Base-by-base conservation (phyloP, 2,888 invertebrate genomes). In the Noctua janthina region DNA sequence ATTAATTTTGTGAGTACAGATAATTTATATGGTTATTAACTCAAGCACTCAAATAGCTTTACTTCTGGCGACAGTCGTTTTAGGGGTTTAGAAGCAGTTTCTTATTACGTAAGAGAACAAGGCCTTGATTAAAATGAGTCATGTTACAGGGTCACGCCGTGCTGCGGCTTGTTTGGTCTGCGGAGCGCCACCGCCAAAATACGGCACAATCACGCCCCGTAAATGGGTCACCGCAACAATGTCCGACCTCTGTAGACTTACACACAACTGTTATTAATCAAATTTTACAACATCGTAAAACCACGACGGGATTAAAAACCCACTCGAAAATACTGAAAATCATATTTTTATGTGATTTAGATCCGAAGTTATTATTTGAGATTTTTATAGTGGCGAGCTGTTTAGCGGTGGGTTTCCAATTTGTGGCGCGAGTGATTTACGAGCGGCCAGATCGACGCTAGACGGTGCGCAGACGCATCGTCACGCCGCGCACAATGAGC, bases 291-390 rank as follows among this genome's bases (percentile, higher is more conserved):
- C 94, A 91, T 95, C 96, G 96, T 97, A 96, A 96, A 96, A 94
- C 94, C 94, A 91, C 93, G 92, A 90, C 92, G 94, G 95, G 96
- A 97, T 96, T 96, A 96, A 93, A 89, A 94, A 92, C 90, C 93
- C 92, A 93, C 93, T 96, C 96, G 51, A 95, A 91, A 94, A 92
- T 91, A 93, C 93, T 94, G 93, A 93, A 94, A 96, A 95, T 96
- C 95, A 96, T 96, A 96, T 95, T 96, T 96, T 96, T 96, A 97
- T 95, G 95, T 93, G 93, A 94, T 95, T 96, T 96, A 96, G 96
- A 96, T 96, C 96, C 95, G 93, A 93, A 93, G 94, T 95, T 96
- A 94, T 95, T 94, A 94, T 95, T 95, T 93, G 93, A 92, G 91
- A 91, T 93, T 96, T 89, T 95, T 95, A 94, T 94, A 93, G 93